These are phyloP conservation scores for Papilio dardanus DNA, from an alignment of 1,140 invertebrate species.

Conservation along the genomic window DNA sequence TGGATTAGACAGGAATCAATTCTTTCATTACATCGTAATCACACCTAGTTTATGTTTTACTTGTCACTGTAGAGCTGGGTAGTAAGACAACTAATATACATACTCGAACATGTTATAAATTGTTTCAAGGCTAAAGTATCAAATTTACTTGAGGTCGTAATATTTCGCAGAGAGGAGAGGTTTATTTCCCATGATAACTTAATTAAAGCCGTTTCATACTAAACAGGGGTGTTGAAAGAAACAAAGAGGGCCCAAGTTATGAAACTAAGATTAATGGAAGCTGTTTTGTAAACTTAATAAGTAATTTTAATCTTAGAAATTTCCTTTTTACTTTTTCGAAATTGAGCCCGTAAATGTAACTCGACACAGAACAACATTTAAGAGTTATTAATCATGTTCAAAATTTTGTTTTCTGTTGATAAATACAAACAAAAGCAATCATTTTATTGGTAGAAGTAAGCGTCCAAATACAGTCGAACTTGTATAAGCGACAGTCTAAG, in stretches of 20 bases:
- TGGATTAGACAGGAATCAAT: too few species aligned
- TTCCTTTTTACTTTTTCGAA: conserved; percentile 37
- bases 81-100: background rate
- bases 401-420: background rate
- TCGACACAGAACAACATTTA: background rate
- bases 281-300: conserved; percentile 67
- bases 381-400: background rate
- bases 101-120: background rate
- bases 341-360: conserved; percentile 13
- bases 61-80: too few species aligned
- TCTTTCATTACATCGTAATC: too few species aligned
- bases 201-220: conserved; percentile 70
- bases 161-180: conserved; percentile 64
- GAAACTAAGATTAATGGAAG: conserved; percentile 75
- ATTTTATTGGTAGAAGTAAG: too few species aligned
- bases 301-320: conserved; percentile 41
- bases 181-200: conserved; percentile 77
- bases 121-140: conserved; percentile 47
- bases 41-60: too few species aligned
- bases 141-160: conserved; percentile 57
- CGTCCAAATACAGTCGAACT: background rate
- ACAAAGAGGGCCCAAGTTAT: conserved; percentile 62
- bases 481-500: too few species aligned
- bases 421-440: background rate
- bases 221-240: conserved; percentile 55